Evolutionary conservation across 2,888 invertebrate genomes (phyloP), one percentile per base, ranked within the genome.

Genomic region (Nebria salina): DNA sequence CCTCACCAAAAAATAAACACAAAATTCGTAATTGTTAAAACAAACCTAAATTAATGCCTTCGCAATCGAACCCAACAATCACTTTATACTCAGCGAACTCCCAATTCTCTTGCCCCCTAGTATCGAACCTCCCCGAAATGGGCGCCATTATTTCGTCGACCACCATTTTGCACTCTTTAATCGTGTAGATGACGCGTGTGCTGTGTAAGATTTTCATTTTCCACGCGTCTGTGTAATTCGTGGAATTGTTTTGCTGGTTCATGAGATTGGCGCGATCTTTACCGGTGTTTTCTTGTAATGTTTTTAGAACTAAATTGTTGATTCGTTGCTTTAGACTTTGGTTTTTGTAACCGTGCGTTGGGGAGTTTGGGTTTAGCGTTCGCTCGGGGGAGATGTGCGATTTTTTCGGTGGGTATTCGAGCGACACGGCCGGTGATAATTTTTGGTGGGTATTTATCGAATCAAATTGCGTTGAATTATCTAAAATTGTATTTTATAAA

Each of bases 311-410:
- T 86, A 97, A 92, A 82, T 93, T 95, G 89, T 96, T 97, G 82
- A 97, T 95, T 86, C 97, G 92, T 87, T 97, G 96, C 87, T 97
- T 97, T 9, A 97, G 90, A 9, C 94, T 94, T 89, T 96, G 96
- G 87, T 95, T 95, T 82, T 92, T 91, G 86, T 91, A 90, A 82
- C 91, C 90, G 64, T 83, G 84, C 25, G 82, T 83, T 73, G 83
- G 83, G 20, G 83, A 81, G 41, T 81, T 76, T 74, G 65, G 83
- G 42, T 77, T 75, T 26, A 77, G 54, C 11, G 79, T 68, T 26
- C 72, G 72, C 1, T 82, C 79, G 11, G 77, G 83, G 54, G 79
- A 78, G 15, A 82, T 83, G 72, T 34, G 68, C 43, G 76, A 41
- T 75, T 76, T 68, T 76, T 82, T 72, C 75, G 76, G 75, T 70